A percentile compares a stretch with the other conserved stretches of the same genome.
Evolutionary conservation across 2,888 invertebrate species (phyloP).

Genomic region (Charanyca ferruginea): DNA sequence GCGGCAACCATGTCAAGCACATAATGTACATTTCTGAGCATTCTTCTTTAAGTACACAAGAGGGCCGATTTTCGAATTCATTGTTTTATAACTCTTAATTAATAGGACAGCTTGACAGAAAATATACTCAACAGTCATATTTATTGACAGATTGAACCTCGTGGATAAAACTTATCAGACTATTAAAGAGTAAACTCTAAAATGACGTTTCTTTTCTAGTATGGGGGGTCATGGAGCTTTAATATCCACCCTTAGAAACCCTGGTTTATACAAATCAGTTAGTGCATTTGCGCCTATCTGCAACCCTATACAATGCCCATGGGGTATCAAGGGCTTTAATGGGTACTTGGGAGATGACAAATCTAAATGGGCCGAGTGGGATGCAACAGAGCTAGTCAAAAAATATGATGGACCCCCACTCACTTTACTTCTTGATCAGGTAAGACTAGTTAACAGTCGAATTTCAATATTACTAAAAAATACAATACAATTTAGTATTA

Average conservation of each 20-base stretch:
- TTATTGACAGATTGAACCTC: too few relatives aligned
- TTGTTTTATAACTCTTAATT: too few relatives aligned
- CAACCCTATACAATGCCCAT: slow-evolving; percentile 96
- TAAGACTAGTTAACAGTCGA: slow-evolving; percentile 70
- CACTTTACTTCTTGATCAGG: slow-evolving; percentile 97
- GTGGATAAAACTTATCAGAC: too few relatives aligned
- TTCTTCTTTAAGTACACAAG: too few relatives aligned
- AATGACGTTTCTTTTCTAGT: slow-evolving; percentile 87
- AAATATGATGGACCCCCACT: slow-evolving; percentile 96
- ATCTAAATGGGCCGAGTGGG: slow-evolving; percentile 95
- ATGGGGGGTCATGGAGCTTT: slow-evolving; percentile 99
- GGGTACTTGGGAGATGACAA: slow-evolving; percentile 95
- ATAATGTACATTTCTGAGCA: too few relatives aligned
- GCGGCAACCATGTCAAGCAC: too few relatives aligned
- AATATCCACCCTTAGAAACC: slow-evolving; percentile 97
- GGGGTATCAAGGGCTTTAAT: slow-evolving; percentile 96
- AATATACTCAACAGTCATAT: too few relatives aligned
- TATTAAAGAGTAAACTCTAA: not conserved
- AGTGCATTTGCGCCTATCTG: slow-evolving; percentile 99
- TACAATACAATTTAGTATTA: too few relatives aligned
- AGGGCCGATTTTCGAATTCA: too few relatives aligned
- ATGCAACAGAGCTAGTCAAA: slow-evolving; percentile 96
- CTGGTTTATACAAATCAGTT: slow-evolving; percentile 96
- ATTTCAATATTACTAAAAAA: too few relatives aligned
- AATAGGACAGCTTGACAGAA: too few relatives aligned